Evolutionary conservation across 2,888 invertebrate genomes (phyloP).

Genomic region (Rutpela maculata): DNA sequence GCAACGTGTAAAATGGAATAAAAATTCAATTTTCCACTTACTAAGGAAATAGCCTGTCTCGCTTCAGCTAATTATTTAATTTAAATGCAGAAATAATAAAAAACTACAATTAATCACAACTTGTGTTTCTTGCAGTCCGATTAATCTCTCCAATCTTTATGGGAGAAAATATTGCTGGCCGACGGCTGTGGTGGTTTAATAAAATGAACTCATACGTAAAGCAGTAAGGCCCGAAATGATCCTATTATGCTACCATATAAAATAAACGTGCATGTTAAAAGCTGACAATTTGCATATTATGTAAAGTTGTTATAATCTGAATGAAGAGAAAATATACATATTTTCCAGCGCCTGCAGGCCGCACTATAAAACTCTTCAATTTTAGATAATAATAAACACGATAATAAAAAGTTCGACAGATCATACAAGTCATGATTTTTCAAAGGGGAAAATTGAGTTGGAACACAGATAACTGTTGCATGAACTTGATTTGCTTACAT

Average conservation of each 20-base stretch:
- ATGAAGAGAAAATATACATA: conserved; percentile 23
- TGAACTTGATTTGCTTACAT: too few species aligned
- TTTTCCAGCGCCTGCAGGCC: neutral
- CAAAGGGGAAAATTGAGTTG: too few species aligned
- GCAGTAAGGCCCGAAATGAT: conserved; percentile 28
- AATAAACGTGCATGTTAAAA: conserved; percentile 33
- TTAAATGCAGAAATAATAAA: conserved; percentile 32
- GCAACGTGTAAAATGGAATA: neutral
- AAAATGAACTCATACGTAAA: conserved; percentile 24
- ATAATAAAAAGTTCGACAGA: neutral
- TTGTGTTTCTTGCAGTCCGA: conserved; percentile 10
- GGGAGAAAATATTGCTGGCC: conserved; percentile 2
- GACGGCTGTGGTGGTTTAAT: conserved; percentile 10
- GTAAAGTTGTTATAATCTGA: conserved; percentile 22
- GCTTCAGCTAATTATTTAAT: conserved; percentile 15
- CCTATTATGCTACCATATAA: conserved; percentile 25
- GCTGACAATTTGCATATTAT: conserved; percentile 36
- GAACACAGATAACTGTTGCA: too few species aligned
- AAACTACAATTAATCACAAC: conserved; percentile 30
- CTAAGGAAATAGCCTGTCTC: conserved; percentile 2
- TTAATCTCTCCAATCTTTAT: conserved; percentile 26
- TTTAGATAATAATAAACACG: neutral
- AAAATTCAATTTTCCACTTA: neutral
- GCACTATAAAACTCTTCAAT: neutral
- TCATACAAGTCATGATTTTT: too few species aligned